Percentiles rank a stretch among this genome's conserved stretches.
Evolutionary conservation across 2,888 invertebrate genomes (phyloP).

Genomic region (Drosophila eohydei): DNA sequence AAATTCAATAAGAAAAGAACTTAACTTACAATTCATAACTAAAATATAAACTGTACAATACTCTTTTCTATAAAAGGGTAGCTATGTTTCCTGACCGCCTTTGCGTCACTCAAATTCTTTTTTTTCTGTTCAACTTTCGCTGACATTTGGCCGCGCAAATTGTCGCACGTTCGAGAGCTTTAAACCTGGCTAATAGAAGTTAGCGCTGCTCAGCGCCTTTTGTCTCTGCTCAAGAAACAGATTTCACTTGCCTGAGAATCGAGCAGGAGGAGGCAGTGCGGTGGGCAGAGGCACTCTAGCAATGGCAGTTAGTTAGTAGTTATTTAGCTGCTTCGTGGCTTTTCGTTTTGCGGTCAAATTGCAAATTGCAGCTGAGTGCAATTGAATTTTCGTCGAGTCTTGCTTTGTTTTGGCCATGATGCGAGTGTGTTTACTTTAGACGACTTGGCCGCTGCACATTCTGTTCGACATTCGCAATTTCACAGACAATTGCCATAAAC

Average conservation of each 20-base stretch:
- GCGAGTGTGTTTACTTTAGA: constrained; percentile 21
- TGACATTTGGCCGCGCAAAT: constrained; percentile 62
- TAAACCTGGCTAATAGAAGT: constrained; percentile 25
- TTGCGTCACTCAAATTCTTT: constrained; percentile 51
- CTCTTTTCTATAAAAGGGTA: background rate
- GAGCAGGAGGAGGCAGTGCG: background rate
- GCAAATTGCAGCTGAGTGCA: constrained; percentile 63
- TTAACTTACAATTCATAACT: background rate
- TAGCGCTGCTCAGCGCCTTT: constrained; percentile 13
- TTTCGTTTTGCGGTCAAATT: constrained; percentile 71
- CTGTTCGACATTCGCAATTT: constrained; percentile 45
- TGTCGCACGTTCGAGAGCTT: constrained; percentile 36
- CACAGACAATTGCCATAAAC: constrained; percentile 58
- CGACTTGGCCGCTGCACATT: background rate
- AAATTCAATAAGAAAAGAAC: background rate
- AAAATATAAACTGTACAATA: background rate
- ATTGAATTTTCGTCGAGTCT: constrained; percentile 58
- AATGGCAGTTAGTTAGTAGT: constrained; percentile 27
- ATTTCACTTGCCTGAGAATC: constrained; percentile 62
- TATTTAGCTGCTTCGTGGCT: constrained; percentile 40
- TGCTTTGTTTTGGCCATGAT: constrained; percentile 46
- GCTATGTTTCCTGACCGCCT: background rate
- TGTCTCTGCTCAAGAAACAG: constrained; percentile 50
- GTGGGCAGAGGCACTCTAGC: background rate
- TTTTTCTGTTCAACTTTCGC: constrained; percentile 67